phyloP scores from a whole-genome alignment of 2,888 invertebrate species.

The Ctena decussata region DNA sequence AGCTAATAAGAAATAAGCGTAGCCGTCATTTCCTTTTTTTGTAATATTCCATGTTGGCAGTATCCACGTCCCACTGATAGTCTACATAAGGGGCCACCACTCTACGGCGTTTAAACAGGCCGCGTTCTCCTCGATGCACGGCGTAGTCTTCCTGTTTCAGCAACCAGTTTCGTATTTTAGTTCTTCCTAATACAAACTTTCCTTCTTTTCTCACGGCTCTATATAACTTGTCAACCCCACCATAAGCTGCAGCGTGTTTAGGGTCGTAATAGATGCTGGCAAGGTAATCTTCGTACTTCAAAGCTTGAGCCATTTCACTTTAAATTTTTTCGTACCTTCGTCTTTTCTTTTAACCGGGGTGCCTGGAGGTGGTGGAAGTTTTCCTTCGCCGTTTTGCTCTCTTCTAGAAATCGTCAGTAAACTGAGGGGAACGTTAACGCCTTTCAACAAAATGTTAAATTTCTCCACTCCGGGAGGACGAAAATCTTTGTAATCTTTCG shows the following conservation, averaged over 20 bases:
- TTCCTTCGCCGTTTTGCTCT: not conserved
- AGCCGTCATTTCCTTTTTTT: conserved; percentile 44
- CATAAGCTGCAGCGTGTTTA: conserved; percentile 25
- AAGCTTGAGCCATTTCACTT: conserved; percentile 11
- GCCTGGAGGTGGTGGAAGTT: conserved; percentile 29
- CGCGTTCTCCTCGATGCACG: conserved; percentile 40
- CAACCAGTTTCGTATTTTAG: conserved; percentile 40
- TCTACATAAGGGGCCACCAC: conserved; percentile 47
- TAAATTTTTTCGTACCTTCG: not conserved
- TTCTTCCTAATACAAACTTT: conserved; percentile 18
- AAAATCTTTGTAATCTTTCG: conserved; percentile 19
- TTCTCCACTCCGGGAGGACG: not conserved
- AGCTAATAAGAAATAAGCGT: conserved; percentile 40
- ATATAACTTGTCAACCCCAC: conserved; percentile 45
- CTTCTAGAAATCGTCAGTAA: not conserved
- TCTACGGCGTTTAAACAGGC: conserved; percentile 35
- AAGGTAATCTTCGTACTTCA: conserved; percentile 6
- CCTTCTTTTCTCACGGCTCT: conserved; percentile 36
- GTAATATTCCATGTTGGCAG: no score
- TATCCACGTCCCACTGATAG: no score
- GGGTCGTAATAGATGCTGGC: conserved; percentile 44
- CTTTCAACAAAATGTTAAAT: not conserved
- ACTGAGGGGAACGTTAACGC: not conserved
- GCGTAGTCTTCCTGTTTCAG: conserved; percentile 42
- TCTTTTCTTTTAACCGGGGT: conserved; percentile 18